Evolutionary conservation across 1,140 invertebrate genomes (phyloP).

Genomic region (Palaemon carinicauda): DNA sequence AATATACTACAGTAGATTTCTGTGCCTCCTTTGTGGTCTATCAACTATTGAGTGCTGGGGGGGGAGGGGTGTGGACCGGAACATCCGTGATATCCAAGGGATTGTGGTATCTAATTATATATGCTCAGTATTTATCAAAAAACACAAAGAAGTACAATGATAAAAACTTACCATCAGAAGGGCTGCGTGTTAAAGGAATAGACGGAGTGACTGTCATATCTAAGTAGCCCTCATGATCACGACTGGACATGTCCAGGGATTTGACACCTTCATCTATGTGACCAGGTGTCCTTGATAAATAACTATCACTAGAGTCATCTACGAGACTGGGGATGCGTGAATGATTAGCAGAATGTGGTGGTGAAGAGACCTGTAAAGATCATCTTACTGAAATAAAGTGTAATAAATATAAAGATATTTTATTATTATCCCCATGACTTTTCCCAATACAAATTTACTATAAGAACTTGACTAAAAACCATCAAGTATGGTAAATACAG

Average conservation of each 20-base stretch:
- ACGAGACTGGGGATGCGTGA: conserved; percentile 46
- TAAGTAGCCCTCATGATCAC: conserved; percentile 8
- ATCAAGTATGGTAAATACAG: too few relatives aligned
- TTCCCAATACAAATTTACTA: background rate
- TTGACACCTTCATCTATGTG: background rate
- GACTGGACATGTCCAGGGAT: background rate
- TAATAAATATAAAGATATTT: background rate
- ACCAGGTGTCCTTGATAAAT: conserved; percentile 29
- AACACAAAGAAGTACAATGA: background rate
- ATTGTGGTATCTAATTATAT: too few relatives aligned
- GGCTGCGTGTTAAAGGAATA: conserved; percentile 40
- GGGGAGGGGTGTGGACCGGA: too few relatives aligned
- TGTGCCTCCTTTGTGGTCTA: too few relatives aligned
- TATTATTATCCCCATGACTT: background rate
- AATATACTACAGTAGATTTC: too few relatives aligned
- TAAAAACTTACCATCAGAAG: conserved; percentile 41
- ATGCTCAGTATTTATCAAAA: too few relatives aligned
- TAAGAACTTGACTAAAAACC: too few relatives aligned
- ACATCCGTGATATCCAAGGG: too few relatives aligned
- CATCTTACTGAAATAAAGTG: background rate
- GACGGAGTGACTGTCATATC: conserved; percentile 45
- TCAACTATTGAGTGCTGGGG: too few relatives aligned
- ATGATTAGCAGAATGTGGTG: conserved; percentile 36
- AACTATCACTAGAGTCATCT: conserved; percentile 34
- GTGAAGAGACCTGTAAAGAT: conserved; percentile 38